phyloP scores from a whole-genome alignment of 2,797 vertebrate genomes.

The Hafferia zeledoni region DNA sequence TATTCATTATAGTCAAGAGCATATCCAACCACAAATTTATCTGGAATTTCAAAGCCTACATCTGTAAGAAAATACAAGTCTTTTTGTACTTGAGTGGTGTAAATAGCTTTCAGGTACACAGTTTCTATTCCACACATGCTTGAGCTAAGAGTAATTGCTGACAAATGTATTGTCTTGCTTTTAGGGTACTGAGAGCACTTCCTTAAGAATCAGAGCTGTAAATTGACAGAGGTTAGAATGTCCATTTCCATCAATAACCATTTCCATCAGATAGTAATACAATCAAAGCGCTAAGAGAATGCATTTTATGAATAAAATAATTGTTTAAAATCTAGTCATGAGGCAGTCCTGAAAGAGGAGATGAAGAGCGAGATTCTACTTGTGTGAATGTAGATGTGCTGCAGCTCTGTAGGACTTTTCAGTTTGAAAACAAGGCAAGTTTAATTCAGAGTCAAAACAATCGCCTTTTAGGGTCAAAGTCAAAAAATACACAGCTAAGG shows the following conservation, averaged over 20 bases:
- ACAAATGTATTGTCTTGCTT: background rate
- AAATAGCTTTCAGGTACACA: background rate
- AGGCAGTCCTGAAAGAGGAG: background rate
- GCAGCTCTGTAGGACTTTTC: background rate
- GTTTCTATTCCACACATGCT: background rate
- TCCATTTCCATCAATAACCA: background rate
- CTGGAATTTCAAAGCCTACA: slow-evolving; percentile 87
- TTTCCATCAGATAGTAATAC: background rate
- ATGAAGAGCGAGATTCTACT: background rate
- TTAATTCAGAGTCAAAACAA: background rate
- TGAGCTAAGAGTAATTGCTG: background rate
- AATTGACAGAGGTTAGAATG: background rate
- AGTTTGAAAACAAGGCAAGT: background rate
- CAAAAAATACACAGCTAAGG: background rate
- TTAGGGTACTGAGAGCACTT: background rate
- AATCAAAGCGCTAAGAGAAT: background rate
- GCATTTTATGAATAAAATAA: background rate
- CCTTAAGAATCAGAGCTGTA: background rate
- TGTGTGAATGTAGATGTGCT: background rate
- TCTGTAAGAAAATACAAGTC: slow-evolving; percentile 68
- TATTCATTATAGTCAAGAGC: slow-evolving; percentile 89
- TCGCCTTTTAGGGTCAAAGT: background rate
- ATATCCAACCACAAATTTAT: slow-evolving; percentile 86
- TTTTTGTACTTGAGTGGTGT: background rate
- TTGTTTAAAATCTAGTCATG: background rate